Evolutionary conservation across 2,113 vertebrate species (phyloP).

Genomic region (Amia ocellicauda): DNA sequence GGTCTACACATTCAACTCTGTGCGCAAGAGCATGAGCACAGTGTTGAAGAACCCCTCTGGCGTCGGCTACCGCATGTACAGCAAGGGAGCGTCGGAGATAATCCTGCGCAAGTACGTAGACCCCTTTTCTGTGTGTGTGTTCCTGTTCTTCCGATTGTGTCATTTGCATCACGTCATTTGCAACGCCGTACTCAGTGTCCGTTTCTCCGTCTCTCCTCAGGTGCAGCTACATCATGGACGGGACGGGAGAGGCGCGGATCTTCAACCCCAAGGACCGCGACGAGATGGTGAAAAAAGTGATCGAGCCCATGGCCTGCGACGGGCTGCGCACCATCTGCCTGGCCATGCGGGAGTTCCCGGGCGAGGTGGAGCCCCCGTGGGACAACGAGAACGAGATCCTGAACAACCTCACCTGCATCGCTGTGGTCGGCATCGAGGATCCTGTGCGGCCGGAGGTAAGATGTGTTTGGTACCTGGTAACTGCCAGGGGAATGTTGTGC

Average conservation of each 20-base stretch:
- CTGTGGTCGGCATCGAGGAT: slow-evolving; percentile 92
- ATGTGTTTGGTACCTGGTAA: too few species aligned
- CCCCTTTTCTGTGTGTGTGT: neutral
- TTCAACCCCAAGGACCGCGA: slow-evolving; percentile 89
- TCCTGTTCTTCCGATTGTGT: too few species aligned
- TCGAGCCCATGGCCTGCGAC: slow-evolving; percentile 92
- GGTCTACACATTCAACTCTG: slow-evolving; percentile 97
- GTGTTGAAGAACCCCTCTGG: slow-evolving; percentile 74
- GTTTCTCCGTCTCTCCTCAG: slow-evolving; percentile 45
- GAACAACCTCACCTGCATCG: slow-evolving; percentile 81
- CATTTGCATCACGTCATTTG: too few species aligned
- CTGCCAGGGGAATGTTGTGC: too few species aligned
- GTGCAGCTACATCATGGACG: slow-evolving; percentile 83
- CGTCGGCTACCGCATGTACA: slow-evolving; percentile 87
- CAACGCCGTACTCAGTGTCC: too few species aligned
- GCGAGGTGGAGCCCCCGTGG: slow-evolving; percentile 74
- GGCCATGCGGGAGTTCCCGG: slow-evolving; percentile 83
- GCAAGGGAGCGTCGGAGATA: slow-evolving; percentile 97
- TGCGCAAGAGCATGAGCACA: slow-evolving; percentile 96
- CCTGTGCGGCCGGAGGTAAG: slow-evolving; percentile 90
- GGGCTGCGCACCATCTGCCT: slow-evolving; percentile 93
- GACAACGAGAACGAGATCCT: slow-evolving; percentile 85
- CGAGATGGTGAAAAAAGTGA: slow-evolving; percentile 87
- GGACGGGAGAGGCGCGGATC: slow-evolving; percentile 63
- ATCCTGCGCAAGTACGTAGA: slow-evolving; percentile 90